phyloP scores from a whole-genome alignment of 2,113 vertebrate genomes.

The Zootoca vivipara region DNA sequence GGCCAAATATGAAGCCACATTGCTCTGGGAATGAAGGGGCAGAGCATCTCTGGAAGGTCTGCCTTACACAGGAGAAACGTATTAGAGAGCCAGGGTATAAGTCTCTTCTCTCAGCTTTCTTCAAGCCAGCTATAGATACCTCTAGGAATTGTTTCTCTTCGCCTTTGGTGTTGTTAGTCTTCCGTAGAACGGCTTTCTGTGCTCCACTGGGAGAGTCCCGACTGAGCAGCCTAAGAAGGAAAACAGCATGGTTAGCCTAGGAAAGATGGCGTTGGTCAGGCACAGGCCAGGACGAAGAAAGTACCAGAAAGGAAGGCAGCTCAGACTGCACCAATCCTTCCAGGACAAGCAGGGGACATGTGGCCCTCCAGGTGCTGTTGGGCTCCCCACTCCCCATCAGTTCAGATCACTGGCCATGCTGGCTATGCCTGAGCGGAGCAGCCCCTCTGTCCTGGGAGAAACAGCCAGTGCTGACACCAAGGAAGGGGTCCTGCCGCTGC shows the following conservation, averaged over 20 bases:
- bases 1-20: neutral
- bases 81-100: neutral
- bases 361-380: neutral
- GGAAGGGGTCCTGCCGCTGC: neutral
- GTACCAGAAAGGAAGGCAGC: neutral
- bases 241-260: rapidly evolving
- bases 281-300: neutral
- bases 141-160: slow-evolving; percentile 94
- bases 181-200: slow-evolving; percentile 91
- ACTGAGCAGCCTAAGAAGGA: slow-evolving; percentile 82
- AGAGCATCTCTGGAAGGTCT: neutral
- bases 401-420: too few relatives aligned
- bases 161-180: slow-evolving; percentile 77
- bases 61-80: neutral
- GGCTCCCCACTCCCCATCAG: too few relatives aligned
- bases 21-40: neutral
- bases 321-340: neutral
- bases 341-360: neutral
- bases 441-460: neutral
- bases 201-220: slow-evolving; percentile 89
- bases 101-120: too few relatives aligned
- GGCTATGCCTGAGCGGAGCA: too few relatives aligned
- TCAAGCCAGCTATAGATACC: slow-evolving; percentile 69
- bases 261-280: neutral
- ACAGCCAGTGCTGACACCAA: neutral